Evolutionary conservation across 2,888 invertebrate species (phyloP), one percentile per base, ranked within the genome.

Genomic region (Operophtera brumata): DNA sequence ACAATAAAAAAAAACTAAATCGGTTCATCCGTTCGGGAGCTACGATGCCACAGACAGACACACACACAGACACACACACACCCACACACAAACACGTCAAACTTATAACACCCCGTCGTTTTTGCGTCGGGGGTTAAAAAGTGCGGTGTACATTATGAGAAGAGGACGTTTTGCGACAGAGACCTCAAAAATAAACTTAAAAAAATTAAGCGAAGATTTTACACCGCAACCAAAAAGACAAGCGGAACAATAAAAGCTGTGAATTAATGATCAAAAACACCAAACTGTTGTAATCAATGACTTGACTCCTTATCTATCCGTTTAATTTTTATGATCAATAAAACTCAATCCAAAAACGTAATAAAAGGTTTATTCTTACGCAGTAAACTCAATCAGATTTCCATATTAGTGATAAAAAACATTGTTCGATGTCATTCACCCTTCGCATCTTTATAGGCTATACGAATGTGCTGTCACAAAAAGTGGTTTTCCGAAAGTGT

Each of bases 331-430:
- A 78, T 69, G 59, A 66, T 52, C 66, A 55, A 77, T 78, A 79
- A 81, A 80, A 73, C 57, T 66, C 64, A 60, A 69, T 65, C 71
- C 67, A 71, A 73, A 76, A 72, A 67, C 61, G 73, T 61, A 63
- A 73, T 78, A 79, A 78, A 79, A 75, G 47, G 68, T 75, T 75
- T 77, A 73, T 73, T 71, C 55, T 65, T 55, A 64, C 60, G 68
- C 62, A 62, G 60, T 79, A 75, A 77, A 76, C 70, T 70, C 64
- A 71, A 77, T 73, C 73, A 72, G 69, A 80, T 82, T 82, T 78
- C 72, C 75, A 77, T 80, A 73, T 75, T 71, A 73, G 66, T 67
- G 62, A 64, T 57, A 62, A 69, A 68, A 69, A 70, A 77, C 73
- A 77, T 70, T 74, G 75, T 76, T 63, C 61, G 43, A 70, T 73